Evolutionary conservation across 2,888 invertebrate genomes (phyloP), one percentile per base, ranked within the genome.

Genomic region (Amiota minor): DNA sequence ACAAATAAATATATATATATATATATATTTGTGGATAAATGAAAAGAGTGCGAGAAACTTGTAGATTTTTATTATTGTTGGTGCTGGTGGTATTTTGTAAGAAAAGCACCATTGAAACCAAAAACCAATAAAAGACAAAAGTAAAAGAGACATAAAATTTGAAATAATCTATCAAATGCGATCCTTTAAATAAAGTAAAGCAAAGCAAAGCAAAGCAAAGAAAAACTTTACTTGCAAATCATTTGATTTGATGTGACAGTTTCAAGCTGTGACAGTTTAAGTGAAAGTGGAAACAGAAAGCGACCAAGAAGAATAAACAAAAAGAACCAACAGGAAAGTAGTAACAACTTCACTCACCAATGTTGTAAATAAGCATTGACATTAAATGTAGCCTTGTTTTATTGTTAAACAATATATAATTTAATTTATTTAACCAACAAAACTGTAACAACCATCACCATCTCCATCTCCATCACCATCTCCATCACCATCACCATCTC

Each of bases 1-100:
- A 72, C 75, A 76, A 82, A 85, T 85, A 82, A 82, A 85, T 23
- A 23, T 23, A 23, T 23, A 23, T 23, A 85, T 85, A 82, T 80
- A 85, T 23, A 23, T 23, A 23, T 23, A 23, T 23, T 3, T 23
- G 1, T 23, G 6, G 35, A 35, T 3, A 35, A 35, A 8, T 35
- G 35, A 35, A 35, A 35, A 35, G 6, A 35, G 35, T 35, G 35
- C 2, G 6, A 35, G 35, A 35, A 4, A 35, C 35, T 35, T 35
- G 35, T 35, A 35, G 35, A 35, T 35, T 35, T 35, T 35, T 35
- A 35, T 35, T 35, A 35, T 35, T 35, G 35, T 35, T 35, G 35
- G 0, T 35, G 35, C 6, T 35, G 35, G 6, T 35, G 35, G 35
- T 35, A 8, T 35, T 35, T 35, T 35, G 6, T 35, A 8, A 6